phyloP scores from a whole-genome alignment of 2,113 vertebrate species.

The Thalassoma bifasciatum region DNA sequence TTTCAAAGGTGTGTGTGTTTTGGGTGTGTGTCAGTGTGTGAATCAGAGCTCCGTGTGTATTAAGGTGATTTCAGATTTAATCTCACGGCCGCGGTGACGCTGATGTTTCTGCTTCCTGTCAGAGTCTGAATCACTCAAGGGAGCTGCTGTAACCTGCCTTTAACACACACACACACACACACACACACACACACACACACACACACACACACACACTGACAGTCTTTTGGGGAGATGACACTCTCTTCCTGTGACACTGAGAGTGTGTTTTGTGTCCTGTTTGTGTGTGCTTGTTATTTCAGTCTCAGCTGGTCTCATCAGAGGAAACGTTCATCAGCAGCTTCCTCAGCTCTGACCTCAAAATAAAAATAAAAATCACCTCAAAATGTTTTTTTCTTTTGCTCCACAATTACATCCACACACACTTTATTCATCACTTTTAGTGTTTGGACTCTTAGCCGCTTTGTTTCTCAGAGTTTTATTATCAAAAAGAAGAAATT shows the following conservation, averaged over 20 bases:
- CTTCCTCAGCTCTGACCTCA: neutral
- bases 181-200: neutral
- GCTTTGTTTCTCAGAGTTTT: no score
- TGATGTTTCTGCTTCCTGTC: slow-evolving; percentile 51
- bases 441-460: no score
- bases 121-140: slow-evolving; percentile 50
- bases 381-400: neutral
- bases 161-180: neutral
- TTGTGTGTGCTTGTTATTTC: slow-evolving; percentile 62
- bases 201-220: no score
- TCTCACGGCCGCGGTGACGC: slow-evolving; percentile 21
- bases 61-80: slow-evolving; percentile 55
- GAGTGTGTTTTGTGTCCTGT: slow-evolving; percentile 56
- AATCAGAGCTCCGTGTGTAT: slow-evolving; percentile 13
- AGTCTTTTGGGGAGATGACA: slow-evolving; percentile 28
- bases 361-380: slow-evolving; percentile 4
- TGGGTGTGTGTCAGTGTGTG: neutral
- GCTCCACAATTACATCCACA: no score
- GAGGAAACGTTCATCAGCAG: slow-evolving; percentile 22
- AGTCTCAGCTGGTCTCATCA: slow-evolving; percentile 47
- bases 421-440: no score
- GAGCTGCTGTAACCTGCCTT: slow-evolving; percentile 45
- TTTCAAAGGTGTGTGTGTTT: neutral
- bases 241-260: slow-evolving; percentile 63
- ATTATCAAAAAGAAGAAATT: no score